These are phyloP conservation scores for Alviniconcha marisindica DNA, from an alignment of 1,140 invertebrate genomes.

Conservation along the genomic window DNA sequence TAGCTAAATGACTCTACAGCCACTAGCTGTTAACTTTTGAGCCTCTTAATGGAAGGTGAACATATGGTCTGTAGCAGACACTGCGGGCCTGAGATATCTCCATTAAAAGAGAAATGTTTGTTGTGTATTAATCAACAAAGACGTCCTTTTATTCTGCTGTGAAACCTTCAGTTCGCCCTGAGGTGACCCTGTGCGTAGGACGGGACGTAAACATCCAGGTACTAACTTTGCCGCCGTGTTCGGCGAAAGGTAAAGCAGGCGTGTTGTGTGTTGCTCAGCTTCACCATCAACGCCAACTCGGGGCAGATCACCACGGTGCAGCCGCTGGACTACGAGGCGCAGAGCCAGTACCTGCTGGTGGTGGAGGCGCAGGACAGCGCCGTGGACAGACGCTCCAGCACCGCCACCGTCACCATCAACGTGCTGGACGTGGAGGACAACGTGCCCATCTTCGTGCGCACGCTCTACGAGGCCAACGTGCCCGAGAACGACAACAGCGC, in stretches of 20 bases:
- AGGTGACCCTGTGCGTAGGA: no score
- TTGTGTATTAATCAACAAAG: no score
- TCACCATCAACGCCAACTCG: constrained; percentile 51
- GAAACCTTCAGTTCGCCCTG: constrained; percentile 37
- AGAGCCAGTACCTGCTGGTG: constrained; percentile 46
- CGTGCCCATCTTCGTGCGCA: constrained; percentile 55
- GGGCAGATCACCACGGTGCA: constrained; percentile 51
- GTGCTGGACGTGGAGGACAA: constrained; percentile 58
- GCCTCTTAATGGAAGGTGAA: no score
- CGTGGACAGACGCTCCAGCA: constrained; percentile 39
- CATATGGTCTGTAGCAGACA: no score
- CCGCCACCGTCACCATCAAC: constrained; percentile 56
- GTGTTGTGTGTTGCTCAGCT: constrained; percentile 53
- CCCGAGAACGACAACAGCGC: constrained; percentile 51
- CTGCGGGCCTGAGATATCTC: no score
- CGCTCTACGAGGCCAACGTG: constrained; percentile 48
- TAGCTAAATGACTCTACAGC: no score
- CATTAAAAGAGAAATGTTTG: no score
- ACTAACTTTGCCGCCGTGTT: no score
- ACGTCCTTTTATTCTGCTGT: no score
- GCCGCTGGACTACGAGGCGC: constrained; percentile 58
- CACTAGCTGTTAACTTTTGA: no score
- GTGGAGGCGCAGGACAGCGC: constrained; percentile 57
- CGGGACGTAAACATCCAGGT: no score
- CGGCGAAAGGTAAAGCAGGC: no score